phyloP scores from a whole-genome alignment of 2,797 vertebrate genomes.

The Anomalospiza imberbis region DNA sequence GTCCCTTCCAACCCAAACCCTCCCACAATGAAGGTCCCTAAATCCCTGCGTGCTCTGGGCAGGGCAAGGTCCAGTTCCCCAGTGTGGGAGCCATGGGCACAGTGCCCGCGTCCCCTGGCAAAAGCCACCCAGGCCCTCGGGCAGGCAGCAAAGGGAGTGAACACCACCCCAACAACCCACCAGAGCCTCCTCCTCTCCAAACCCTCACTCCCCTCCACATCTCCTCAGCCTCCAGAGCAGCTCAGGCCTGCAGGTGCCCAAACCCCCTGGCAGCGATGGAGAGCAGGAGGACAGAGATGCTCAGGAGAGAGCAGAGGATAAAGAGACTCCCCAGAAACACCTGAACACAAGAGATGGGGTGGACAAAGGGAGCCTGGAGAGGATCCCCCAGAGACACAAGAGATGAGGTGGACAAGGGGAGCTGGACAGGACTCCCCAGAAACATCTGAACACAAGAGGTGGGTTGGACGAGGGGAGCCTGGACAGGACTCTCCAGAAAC shows the following conservation, averaged over 20 bases:
- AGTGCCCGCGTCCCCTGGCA: rapidly evolving
- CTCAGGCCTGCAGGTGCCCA: background rate
- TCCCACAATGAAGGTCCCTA: rapidly evolving
- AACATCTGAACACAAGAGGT: background rate
- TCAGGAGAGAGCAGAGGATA: background rate
- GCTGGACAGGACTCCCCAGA: background rate
- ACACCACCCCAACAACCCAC: rapidly evolving
- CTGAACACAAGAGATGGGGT: no score
- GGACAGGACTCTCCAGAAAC: background rate
- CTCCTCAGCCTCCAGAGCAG: background rate
- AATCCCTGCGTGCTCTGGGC: rapidly evolving
- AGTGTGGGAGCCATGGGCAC: background rate
- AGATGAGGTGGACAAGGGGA: no score
- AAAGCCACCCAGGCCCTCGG: background rate
- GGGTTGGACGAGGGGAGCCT: background rate
- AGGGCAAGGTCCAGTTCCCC: rapidly evolving
- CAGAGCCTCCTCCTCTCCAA: background rate
- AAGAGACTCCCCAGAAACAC: background rate
- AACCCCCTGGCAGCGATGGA: rapidly evolving
- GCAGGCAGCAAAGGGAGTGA: rapidly evolving
- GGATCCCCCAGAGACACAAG: background rate
- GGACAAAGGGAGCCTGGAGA: background rate
- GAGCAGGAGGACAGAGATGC: rapidly evolving
- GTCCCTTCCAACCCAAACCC: background rate
- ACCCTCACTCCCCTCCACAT: background rate